Evolutionary conservation across 2,888 invertebrate genomes (phyloP), one percentile per base, ranked within the genome.

Genomic region (Parascotia fuliginaria): DNA sequence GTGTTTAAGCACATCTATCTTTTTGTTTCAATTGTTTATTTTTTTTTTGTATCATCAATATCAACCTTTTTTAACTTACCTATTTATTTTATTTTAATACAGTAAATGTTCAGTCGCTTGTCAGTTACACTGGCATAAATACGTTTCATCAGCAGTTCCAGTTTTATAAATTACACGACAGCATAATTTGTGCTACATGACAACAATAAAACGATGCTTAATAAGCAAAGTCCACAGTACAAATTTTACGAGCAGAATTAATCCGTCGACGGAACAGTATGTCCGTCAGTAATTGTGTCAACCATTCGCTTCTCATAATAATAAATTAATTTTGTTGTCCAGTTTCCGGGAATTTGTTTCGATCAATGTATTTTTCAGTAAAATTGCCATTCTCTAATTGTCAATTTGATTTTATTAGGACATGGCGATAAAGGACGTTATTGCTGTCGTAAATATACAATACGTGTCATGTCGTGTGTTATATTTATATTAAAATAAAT

Each of bases 161-260:
- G 16, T 19, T 5, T 36, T 13, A 43, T 12, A 39, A 42, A 42
- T 37, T 31, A 22, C 12, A 31, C 27, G 19, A 52, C 27, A 36
- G 40, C 33, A 54, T 43, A 67, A 56, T 54, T 36, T 13, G 44
- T 45, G 27, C 38, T 45, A 38, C 39, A 34, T 45, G 48, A 49
- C 47, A 37, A 42, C 42, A 48, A 52, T 55, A 47, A 60, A 68
- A 55, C 54, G 58, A 50, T 62, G 65, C 65, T 67, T 70, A 70
- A 72, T 71, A 74, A 73, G 66, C 63, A 63, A 54, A 68, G 69
- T 58, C 60, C 65, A 64, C 65, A 70, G 66, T 73, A 75, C 77
- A 79, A 76, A 81, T 82, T 81, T 79, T 81, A 85, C 77, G 83
- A 81, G 70, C 75, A 69, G 75, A 81, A 83, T 82, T 82, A 83